Base-by-base conservation (phyloP, 2,113 vertebrate genomes). In the Cyanoramphus novaezelandiae region DNA sequence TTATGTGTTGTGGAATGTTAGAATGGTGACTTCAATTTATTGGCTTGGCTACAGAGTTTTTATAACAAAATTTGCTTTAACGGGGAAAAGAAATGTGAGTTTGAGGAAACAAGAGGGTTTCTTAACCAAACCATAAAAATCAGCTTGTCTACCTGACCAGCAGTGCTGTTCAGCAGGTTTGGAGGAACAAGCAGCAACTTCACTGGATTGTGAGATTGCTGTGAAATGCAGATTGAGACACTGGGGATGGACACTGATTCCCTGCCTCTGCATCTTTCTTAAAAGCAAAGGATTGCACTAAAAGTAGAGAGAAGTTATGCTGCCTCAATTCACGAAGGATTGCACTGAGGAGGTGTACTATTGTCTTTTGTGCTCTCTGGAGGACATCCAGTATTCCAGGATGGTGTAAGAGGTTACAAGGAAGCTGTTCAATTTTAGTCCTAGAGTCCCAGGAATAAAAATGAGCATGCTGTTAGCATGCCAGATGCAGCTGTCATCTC, bases 41-140 rank as follows among this genome's bases (percentile, higher is more conserved):
- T 68, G 18, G 7, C 39, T 60, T 87, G 53, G 19, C 33, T 47
- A 16, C 25, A 21, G 53, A 55, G 14, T 37, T 90, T 71, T 93
- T 89, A 11, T 47, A n/a, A 50, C 15, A 65, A 7, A 31, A 55
- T 65, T 83, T 87, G 4, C 35, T 84, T 92, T 37, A 60, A 59
- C 13, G 8, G 6, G 6, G 17, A 3, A 21, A 60, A 23, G 15
- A 35, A 17, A 3, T 6, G 0, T 10, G 18, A 69, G 12, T 50
- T 28, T 69, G 35, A 33, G 59, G 35, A 78, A 87, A 84, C 0
- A 1, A 52, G 74, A 62, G 7, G 1, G 24, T 64, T 59, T n/a
- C 33, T 82, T 35, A 81, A 59, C n/a, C 44, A 43, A 64, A 85
- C 41, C 17, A 13, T 55, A 29, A 85, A 35, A 49, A 52, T 35